Conservation (phyloP, 2,888 invertebrate genomes). For the Apodemia hepburni region DNA sequence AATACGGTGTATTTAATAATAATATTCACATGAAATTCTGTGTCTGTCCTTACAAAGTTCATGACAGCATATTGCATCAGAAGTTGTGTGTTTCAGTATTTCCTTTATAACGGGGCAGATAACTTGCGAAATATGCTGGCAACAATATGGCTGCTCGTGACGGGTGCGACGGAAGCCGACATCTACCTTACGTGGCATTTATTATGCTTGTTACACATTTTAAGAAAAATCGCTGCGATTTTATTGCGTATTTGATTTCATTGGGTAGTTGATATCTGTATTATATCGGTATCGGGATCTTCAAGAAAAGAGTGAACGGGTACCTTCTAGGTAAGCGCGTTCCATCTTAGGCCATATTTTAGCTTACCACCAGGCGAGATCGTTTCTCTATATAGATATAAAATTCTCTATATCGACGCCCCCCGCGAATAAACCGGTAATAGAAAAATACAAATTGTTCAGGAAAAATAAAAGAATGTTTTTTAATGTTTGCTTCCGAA, state of each 20-base stretch:
- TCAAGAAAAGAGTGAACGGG: too few species aligned
- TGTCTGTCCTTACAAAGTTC: constrained; percentile 3
- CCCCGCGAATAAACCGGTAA: too few species aligned
- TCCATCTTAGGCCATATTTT: too few species aligned
- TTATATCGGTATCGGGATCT: too few species aligned
- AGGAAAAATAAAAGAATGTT: too few species aligned
- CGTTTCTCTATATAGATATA: too few species aligned
- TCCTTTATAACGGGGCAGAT: constrained; percentile 17
- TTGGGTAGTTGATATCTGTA: not conserved
- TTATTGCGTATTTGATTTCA: not conserved
- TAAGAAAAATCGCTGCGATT: not conserved
- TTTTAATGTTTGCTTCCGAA: too few species aligned
- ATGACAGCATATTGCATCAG: constrained; percentile 8
- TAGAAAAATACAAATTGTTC: too few species aligned
- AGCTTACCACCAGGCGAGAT: too few species aligned
- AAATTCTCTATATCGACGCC: too few species aligned
- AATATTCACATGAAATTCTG: constrained; percentile 4
- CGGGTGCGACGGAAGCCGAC: constrained; percentile 18
- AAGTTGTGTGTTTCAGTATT: constrained; percentile 16
- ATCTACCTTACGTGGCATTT: constrained; percentile 9
- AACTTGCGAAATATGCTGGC: constrained; percentile 21
- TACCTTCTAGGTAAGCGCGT: too few species aligned
- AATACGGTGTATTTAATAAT: not conserved
- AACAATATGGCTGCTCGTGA: constrained; percentile 20
- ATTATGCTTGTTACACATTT: not conserved